Percentiles rank a stretch among this genome's conserved stretches.
phyloP scores from a whole-genome alignment of 2,888 invertebrate genomes.

The Ochlodes sylvanus region DNA sequence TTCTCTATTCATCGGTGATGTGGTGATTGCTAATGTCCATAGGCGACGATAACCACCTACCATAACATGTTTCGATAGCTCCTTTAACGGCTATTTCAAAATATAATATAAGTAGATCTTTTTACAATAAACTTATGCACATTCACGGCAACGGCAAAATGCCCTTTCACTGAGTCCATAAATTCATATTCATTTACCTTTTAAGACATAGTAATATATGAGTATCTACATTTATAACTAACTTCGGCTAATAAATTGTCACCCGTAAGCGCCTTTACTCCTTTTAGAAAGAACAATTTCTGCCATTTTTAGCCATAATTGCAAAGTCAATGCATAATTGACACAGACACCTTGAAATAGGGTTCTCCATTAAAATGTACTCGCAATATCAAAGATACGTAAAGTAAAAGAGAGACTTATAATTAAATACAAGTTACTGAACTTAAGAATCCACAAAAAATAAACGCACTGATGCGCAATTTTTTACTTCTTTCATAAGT shows the following conservation, averaged over 20 bases:
- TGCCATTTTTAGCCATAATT: conserved; percentile 26
- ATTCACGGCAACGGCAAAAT: too few relatives aligned
- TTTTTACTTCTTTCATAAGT: background rate
- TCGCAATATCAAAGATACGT: conserved; percentile 17
- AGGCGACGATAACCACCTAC: too few relatives aligned
- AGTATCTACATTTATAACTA: background rate
- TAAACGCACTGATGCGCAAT: conserved; percentile 3
- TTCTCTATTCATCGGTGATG: too few relatives aligned
- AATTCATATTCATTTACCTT: conserved; percentile 16
- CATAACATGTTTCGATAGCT: too few relatives aligned
- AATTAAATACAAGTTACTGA: conserved; percentile 8
- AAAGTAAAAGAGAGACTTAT: background rate
- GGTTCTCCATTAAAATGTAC: conserved; percentile 20
- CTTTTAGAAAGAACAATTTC: conserved; percentile 21
- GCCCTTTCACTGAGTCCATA: background rate
- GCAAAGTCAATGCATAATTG: too few relatives aligned
- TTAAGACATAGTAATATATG: conserved; percentile 1
- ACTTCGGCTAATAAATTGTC: conserved; percentile 14
- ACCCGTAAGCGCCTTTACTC: conserved; percentile 17
- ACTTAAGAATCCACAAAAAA: conserved; percentile 1
- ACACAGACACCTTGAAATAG: conserved; percentile 11
- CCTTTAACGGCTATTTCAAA: too few relatives aligned
- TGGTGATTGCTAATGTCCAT: too few relatives aligned
- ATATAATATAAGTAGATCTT: too few relatives aligned
- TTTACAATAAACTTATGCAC: too few relatives aligned